Evolutionary conservation across 2,797 vertebrate genomes (phyloP).

Genomic region (Ptychobarbus kaznakovi): DNA sequence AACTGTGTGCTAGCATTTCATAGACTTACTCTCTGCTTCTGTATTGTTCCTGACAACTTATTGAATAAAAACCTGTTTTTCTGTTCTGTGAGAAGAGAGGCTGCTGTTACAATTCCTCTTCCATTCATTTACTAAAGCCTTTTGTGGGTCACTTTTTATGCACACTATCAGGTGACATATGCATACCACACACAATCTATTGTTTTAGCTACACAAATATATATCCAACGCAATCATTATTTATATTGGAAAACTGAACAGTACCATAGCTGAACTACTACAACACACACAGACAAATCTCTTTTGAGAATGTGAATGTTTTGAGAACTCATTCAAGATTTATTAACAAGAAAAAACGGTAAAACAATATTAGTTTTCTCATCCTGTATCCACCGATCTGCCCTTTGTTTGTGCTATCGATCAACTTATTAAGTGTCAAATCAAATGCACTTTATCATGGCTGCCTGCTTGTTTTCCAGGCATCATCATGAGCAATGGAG

Average conservation of each 20-base stretch:
- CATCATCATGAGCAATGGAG: conserved; percentile 40
- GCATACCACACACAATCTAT: not conserved
- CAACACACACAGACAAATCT: not conserved
- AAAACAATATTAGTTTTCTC: conserved; percentile 18
- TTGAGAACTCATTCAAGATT: too few relatives aligned
- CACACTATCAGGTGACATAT: not conserved
- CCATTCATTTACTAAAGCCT: not conserved
- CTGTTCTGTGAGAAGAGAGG: not conserved
- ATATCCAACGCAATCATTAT: not conserved
- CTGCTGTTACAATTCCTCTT: not conserved
- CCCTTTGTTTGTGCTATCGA: conserved; percentile 16
- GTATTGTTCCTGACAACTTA: too few relatives aligned
- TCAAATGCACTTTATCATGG: conserved; percentile 42
- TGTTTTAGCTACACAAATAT: not conserved
- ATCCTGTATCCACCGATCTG: conserved; percentile 1
- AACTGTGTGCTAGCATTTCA: too few relatives aligned
- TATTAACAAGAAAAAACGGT: not conserved
- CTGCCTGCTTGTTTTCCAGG: conserved; percentile 28
- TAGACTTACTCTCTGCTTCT: too few relatives aligned
- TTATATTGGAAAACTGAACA: not conserved
- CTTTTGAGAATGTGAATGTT: too few relatives aligned
- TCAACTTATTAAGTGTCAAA: conserved; percentile 44
- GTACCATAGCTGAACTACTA: not conserved
- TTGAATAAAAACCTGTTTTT: too few relatives aligned
- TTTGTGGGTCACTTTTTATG: not conserved